Evolutionary conservation across 2,888 invertebrate genomes (phyloP).

Genomic region (Ennomos erosarius): DNA sequence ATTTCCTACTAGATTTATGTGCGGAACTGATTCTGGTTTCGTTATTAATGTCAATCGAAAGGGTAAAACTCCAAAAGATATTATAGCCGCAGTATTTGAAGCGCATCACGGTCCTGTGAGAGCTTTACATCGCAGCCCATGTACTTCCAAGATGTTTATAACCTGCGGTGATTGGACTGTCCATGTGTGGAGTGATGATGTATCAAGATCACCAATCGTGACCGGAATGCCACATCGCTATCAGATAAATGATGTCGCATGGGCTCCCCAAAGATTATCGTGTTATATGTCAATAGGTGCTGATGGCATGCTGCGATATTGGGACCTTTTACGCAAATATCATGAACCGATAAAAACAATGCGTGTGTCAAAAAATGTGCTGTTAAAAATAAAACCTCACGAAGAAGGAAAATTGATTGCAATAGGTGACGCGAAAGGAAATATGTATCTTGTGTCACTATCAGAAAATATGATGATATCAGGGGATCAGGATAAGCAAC

Average conservation of each 20-base stretch:
- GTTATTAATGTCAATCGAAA: constrained; percentile 87
- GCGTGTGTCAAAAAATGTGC: constrained; percentile 79
- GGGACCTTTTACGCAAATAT: constrained; percentile 91
- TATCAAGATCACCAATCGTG: constrained; percentile 72
- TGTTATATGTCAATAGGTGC: constrained; percentile 58
- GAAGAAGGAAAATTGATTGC: constrained; percentile 86
- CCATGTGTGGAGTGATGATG: constrained; percentile 88
- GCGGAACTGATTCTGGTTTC: constrained; percentile 66
- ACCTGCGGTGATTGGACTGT: constrained; percentile 88
- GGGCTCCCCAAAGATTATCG: constrained; percentile 68
- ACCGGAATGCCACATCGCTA: constrained; percentile 52
- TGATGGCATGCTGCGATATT: constrained; percentile 90
- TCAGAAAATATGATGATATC: constrained; percentile 88
- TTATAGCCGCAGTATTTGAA: constrained; percentile 84
- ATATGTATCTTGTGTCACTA: constrained; percentile 86
- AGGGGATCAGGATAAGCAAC: constrained; percentile 88
- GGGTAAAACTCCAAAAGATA: constrained; percentile 86
- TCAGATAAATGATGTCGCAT: constrained; percentile 58
- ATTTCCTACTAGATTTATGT: constrained; percentile 85
- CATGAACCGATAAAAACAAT: constrained; percentile 87
- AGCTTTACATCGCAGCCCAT: constrained; percentile 87
- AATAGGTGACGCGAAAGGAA: constrained; percentile 88
- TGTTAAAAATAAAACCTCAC: constrained; percentile 87
- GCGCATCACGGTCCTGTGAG: constrained; percentile 85
- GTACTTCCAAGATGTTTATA: constrained; percentile 87